A percentile compares a stretch with the other conserved stretches of the same genome.
Conservation (phyloP, 92 coral and sea anemone genomes). For the Pocillopora meandrina region DNA sequence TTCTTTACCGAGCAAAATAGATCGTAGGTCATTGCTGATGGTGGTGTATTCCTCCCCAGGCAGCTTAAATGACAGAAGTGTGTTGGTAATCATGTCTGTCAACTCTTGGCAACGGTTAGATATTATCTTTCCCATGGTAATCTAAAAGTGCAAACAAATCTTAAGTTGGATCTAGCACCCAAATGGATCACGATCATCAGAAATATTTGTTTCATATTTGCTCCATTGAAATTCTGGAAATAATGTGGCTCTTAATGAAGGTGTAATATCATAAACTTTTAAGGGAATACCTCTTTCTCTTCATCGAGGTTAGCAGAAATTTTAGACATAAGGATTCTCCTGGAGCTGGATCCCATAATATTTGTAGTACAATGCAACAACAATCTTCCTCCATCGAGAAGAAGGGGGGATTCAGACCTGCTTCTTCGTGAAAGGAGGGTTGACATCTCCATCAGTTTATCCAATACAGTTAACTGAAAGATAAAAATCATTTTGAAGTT, state of each 20-base stretch:
- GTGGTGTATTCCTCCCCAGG: conserved; percentile 23
- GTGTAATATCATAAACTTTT: too few species aligned
- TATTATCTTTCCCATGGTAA: not conserved
- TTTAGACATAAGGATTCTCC: not conserved
- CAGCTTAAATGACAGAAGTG: conserved; percentile 14
- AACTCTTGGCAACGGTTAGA: not conserved
- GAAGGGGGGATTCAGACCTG: not conserved
- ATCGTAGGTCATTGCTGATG: not conserved
- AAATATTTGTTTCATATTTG: too few species aligned
- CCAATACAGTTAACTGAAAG: not conserved
- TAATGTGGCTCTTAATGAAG: too few species aligned
- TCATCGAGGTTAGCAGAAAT: not conserved
- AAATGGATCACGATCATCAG: too few species aligned
- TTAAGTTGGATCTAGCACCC: too few species aligned
- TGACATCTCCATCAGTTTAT: not conserved
- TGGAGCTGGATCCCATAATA: not conserved
- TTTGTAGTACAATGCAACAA: not conserved
- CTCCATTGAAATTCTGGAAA: too few species aligned
- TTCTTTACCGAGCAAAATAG: conserved; percentile 14
- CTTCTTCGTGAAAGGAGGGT: not conserved
- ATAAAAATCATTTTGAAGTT: too few species aligned
- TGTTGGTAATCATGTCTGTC: conserved; percentile 11
- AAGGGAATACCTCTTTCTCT: not conserved
- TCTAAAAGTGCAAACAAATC: not conserved
- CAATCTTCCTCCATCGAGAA: not conserved